Conservation (phyloP, 2,113 vertebrate species). For the Nannospalax galili region DNA sequence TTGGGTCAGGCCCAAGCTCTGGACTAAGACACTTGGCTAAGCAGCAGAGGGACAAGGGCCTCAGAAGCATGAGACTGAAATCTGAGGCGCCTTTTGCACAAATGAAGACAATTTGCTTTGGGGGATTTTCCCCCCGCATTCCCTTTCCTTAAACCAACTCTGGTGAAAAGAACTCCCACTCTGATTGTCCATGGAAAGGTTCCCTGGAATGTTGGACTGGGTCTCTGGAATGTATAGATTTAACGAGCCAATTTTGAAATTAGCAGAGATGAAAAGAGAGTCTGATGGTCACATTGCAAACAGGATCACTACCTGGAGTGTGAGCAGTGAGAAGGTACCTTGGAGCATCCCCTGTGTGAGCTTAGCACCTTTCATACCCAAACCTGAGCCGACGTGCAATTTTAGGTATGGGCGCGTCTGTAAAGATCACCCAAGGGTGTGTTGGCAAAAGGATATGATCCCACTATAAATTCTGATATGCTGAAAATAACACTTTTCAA, state of each 20-base stretch:
- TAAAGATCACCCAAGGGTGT: neutral
- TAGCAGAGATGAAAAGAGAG: slow-evolving; percentile 84
- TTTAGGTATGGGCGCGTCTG: neutral
- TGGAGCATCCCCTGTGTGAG: slow-evolving; percentile 32
- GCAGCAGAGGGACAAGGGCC: neutral
- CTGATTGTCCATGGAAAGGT: slow-evolving; percentile 81
- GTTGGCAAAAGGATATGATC: neutral
- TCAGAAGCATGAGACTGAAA: neutral
- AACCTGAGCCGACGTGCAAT: neutral
- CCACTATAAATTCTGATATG: slow-evolving; percentile 31
- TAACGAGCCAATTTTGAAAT: slow-evolving; percentile 85
- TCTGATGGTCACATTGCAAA: slow-evolving; percentile 59
- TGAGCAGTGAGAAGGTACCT: slow-evolving; percentile 12
- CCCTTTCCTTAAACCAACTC: slow-evolving; percentile 82
- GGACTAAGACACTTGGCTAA: neutral
- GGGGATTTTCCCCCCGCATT: slow-evolving; percentile 61
- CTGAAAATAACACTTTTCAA: slow-evolving; percentile 7
- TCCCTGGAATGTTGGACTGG: slow-evolving; percentile 79
- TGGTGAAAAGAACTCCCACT: slow-evolving; percentile 81
- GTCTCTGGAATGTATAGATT: slow-evolving; percentile 83
- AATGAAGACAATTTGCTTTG: slow-evolving; percentile 64
- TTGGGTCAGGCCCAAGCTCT: slow-evolving; percentile 23
- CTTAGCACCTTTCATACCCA: slow-evolving; percentile 74
- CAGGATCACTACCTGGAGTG: slow-evolving; percentile 66
- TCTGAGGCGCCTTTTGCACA: slow-evolving; percentile 57